phyloP scores from a whole-genome alignment of 2,113 vertebrate species.

The Macquaria australasica region DNA sequence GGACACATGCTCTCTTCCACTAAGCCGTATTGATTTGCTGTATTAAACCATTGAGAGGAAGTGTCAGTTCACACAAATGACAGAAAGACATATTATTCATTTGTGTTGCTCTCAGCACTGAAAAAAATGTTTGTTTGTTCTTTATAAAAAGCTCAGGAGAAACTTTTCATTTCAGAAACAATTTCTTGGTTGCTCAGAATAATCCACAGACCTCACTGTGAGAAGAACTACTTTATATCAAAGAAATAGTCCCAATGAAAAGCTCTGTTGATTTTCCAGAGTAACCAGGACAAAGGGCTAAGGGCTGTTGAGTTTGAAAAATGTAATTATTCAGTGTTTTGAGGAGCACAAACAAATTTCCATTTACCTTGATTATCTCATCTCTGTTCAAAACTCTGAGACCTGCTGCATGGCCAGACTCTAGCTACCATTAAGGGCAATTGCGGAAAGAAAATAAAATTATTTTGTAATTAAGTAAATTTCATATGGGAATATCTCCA shows the following conservation, averaged over 20 bases:
- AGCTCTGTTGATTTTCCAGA: background rate
- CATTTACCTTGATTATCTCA: background rate
- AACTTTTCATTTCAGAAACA: background rate
- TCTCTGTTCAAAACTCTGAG: background rate
- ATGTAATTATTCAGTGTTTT: background rate
- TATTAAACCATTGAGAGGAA: conserved; percentile 1
- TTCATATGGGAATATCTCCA: background rate
- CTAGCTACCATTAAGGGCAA: background rate
- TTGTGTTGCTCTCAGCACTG: background rate
- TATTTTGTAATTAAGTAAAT: background rate
- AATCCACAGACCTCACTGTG: background rate
- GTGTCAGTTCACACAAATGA: background rate
- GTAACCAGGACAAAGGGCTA: background rate
- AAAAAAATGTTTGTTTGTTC: background rate
- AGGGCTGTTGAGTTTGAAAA: background rate
- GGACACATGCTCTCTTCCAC: background rate
- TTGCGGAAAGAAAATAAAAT: background rate
- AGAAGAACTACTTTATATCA: background rate
- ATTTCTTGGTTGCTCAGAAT: background rate
- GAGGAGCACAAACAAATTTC: conserved; percentile 6
- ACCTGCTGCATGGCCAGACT: background rate
- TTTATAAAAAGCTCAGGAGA: background rate
- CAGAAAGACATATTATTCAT: background rate
- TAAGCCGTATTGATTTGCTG: conserved; percentile 4
- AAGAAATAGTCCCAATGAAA: background rate